A percentile compares a stretch with the other conserved stretches of the same genome.
These are phyloP conservation scores for Dasysyrphus tricinctus DNA, from an alignment of 2,888 invertebrate genomes.

Conservation along the genomic window DNA sequence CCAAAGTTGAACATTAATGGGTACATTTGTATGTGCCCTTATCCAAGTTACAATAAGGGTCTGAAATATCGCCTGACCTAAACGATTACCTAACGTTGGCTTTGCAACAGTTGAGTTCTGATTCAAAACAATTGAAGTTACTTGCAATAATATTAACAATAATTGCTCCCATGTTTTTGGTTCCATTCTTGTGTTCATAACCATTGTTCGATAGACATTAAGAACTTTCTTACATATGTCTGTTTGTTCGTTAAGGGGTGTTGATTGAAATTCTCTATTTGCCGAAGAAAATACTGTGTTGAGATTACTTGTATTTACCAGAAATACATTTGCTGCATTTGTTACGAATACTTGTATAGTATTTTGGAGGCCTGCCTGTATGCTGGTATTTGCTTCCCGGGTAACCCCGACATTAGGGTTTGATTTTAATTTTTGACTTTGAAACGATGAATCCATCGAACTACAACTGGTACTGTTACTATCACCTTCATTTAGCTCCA, in stretches of 20 bases:
- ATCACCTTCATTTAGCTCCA: constrained; percentile 86
- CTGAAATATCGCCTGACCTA: constrained; percentile 94
- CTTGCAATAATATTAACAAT: constrained; percentile 92
- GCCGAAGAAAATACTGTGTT: constrained; percentile 85
- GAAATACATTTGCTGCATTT: constrained; percentile 97
- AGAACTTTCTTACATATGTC: constrained; percentile 98
- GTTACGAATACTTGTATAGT: constrained; percentile 90
- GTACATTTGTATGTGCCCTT: constrained; percentile 97
- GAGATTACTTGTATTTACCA: constrained; percentile 85
- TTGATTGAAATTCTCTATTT: constrained; percentile 86
- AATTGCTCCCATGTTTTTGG: constrained; percentile 96
- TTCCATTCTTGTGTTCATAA: constrained; percentile 97
- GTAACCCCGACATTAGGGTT: constrained; percentile 94
- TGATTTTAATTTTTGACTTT: constrained; percentile 87
- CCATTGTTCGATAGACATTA: constrained; percentile 98
- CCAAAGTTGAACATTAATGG: constrained; percentile 95
- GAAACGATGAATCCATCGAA: constrained; percentile 76
- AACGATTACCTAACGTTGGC: constrained; percentile 87
- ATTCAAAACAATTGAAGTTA: constrained; percentile 94
- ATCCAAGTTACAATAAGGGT: constrained; percentile 99
- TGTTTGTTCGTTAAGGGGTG: constrained; percentile 94
- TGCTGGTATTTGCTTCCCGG: constrained; percentile 89
- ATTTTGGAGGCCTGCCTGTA: constrained; percentile 92
- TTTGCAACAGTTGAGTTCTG: constrained; percentile 91
- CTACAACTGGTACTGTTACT: constrained; percentile 37